A percentile compares a stretch with the other conserved stretches of the same genome.
These are phyloP conservation scores for Styela plicata DNA, from an alignment of 23 tunicate genomes.

Conservation along the genomic window DNA sequence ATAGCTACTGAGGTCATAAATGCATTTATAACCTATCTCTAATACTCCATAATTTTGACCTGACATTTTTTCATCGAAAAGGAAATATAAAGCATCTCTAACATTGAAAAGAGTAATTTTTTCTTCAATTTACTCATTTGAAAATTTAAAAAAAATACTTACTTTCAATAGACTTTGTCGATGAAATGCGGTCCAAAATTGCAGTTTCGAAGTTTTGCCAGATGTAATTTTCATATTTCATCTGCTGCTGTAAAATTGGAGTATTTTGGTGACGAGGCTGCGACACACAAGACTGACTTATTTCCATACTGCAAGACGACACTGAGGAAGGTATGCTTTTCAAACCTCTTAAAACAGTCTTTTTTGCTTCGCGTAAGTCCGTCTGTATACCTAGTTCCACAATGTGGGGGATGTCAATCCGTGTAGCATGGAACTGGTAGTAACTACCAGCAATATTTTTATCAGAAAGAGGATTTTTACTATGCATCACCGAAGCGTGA, in stretches of 20 bases:
- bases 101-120: no score
- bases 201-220: not conserved
- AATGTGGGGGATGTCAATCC: conserved; percentile 1
- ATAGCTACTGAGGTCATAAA: no score
- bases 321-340: not conserved
- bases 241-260: not conserved
- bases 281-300: not conserved
- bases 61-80: no score
- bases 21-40: no score
- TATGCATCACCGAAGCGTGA: not conserved
- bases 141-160: not conserved
- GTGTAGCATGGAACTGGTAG: not conserved
- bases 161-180: not conserved
- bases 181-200: not conserved
- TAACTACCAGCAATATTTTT: not conserved
- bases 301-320: not conserved
- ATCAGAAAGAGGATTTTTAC: not conserved
- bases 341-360: conserved; percentile 24
- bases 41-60: no score
- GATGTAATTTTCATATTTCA: not conserved
- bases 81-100: no score
- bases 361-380: conserved; percentile 49
- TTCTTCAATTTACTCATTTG: no score
- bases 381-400: conserved; percentile 56
- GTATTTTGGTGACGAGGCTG: not conserved